Percentiles rank a stretch among this genome's conserved stretches.
Evolutionary conservation across 1,140 invertebrate species (phyloP).

Genomic region (Choristoneura fumiferana): DNA sequence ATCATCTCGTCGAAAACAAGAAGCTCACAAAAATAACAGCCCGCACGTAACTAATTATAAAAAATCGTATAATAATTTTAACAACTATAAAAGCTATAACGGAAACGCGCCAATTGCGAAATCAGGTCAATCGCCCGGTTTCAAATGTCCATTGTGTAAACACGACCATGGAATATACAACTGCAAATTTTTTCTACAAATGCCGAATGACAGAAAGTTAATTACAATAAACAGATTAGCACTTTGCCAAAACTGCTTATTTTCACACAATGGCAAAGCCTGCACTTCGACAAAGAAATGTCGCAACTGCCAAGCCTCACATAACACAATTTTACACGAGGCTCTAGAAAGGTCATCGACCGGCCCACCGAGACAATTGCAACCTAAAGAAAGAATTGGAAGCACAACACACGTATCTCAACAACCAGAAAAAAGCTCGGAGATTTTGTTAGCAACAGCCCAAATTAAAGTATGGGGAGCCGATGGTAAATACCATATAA

Average conservation of each 20-base stretch:
- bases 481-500: constrained; percentile 9
- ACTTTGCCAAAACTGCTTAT: constrained; percentile 25
- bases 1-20: constrained; percentile 21
- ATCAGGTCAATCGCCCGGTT: constrained; percentile 17
- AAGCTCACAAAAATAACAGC: constrained; percentile 6
- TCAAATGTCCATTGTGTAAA: constrained; percentile 23
- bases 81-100: constrained; percentile 4
- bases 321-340: constrained; percentile 8
- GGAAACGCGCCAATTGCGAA: constrained; percentile 19
- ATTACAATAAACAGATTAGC: constrained; percentile 14
- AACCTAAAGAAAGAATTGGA: background rate
- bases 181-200: constrained; percentile 22
- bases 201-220: constrained; percentile 20
- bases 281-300: constrained; percentile 21
- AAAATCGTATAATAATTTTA: background rate
- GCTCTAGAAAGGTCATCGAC: background rate
- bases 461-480: constrained; percentile 3
- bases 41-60: background rate
- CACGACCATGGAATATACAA: constrained; percentile 24
- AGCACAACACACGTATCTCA: background rate
- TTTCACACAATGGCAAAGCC: constrained; percentile 20
- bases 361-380: too few relatives aligned
- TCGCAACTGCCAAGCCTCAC: background rate
- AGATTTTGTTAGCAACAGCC: constrained; percentile 20
- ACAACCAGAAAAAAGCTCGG: background rate